Base-by-base conservation (phyloP, 2,113 vertebrate species). In the Ailuropoda melanoleuca region DNA sequence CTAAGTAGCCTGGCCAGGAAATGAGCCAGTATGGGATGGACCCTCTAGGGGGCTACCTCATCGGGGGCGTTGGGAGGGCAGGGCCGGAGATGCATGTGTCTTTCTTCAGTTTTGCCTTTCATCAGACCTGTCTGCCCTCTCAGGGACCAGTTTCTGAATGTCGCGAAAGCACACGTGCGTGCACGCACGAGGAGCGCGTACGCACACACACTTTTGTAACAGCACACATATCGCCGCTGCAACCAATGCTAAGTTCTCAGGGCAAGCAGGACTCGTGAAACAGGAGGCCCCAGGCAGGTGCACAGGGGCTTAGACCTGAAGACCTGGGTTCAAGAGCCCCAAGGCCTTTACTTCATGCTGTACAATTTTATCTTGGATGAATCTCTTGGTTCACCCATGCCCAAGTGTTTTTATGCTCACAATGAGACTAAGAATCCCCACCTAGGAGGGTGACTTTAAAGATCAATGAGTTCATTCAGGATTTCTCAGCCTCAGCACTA, bases 341-440 rank as follows among this genome's bases (percentile, higher is more conserved):
- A 8, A 6, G 23, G 3, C 17, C 19, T 70, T 14, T 9, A 12
- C 21, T 53, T 21, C 60, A 1, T 4, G 0, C 34, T 3, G 0
- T 26, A 14, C 19, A 6, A 0, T 68, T 80, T 68, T 31, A 50
- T 34, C 66, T 39, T 15, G 24, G 18, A 11, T 24, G 7, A 43
- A 17, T 34, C 9, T 56, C 77, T 14, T 17, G 26, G 29, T 19
- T 97, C 46, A 18, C 62, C 9, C 10, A 2, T 37, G 26, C 8
- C 39, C 18, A 37, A 1, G 9, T 19, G 60, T 29, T 46, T 29
- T 43, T 8, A 48, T 6, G 43, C 23, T 37, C 60, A 12, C 68
- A 85, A 72, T 60, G 23, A 56, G 15, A 39, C 66, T 55, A 58
- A 92, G 17, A 24, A 37, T 21, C 8, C 3, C 18, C 84, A 4